Evolutionary conservation across 1,140 invertebrate species (phyloP).

Genomic region (Hylaeus anthracinus): DNA sequence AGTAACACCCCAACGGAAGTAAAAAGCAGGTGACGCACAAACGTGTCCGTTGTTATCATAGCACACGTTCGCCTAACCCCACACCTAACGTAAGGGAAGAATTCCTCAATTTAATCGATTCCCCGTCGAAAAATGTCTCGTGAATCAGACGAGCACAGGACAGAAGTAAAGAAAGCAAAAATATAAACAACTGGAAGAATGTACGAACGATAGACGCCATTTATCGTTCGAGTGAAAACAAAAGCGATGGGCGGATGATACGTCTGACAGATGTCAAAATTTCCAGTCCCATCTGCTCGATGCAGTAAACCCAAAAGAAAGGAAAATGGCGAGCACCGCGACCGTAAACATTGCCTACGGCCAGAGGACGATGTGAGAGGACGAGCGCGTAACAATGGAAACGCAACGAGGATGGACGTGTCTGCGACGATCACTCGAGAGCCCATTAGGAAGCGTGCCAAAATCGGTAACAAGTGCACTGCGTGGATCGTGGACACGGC

Average conservation of each 20-base stretch:
- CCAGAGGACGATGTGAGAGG: conserved; percentile 28
- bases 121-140: no score
- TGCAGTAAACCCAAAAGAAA: not conserved
- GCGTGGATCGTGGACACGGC: not conserved
- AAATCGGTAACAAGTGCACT: conserved; percentile 24
- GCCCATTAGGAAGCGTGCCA: conserved; percentile 45
- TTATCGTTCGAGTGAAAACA: conserved; percentile 12
- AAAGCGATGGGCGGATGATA: not conserved
- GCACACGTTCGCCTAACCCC: no score
- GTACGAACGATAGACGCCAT: not conserved
- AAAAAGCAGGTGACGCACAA: no score
- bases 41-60: not conserved
- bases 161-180: conserved; percentile 7
- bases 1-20: conserved; percentile 1
- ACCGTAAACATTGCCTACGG: not conserved
- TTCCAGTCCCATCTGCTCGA: conserved; percentile 24
- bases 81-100: no score
- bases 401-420: conserved; percentile 48
- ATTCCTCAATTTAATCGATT: no score
- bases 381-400: conserved; percentile 28
- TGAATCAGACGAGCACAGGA: no score
- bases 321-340: not conserved
- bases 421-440: conserved; percentile 30
- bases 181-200: no score
- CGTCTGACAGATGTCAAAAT: conserved; percentile 40